Conservation (phyloP, 1,140 invertebrate genomes). For the Vanessa atalanta region DNA sequence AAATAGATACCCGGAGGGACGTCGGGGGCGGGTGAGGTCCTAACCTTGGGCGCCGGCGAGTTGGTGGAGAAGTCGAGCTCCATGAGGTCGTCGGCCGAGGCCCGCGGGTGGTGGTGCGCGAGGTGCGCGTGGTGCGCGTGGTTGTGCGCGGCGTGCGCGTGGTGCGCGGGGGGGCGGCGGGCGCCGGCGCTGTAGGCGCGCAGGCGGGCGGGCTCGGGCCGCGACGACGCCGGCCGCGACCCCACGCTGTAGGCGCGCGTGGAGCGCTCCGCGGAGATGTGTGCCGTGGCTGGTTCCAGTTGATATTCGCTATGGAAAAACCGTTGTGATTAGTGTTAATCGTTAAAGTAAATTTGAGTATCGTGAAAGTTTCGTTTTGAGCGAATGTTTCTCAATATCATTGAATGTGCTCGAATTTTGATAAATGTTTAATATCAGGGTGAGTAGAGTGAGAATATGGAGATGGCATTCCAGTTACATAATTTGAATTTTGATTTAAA, state of each 20-base stretch:
- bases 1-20: too few species aligned
- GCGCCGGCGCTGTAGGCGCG: constrained; percentile 59
- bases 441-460: too few species aligned
- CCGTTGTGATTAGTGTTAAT: background rate
- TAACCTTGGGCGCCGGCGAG: constrained; percentile 55
- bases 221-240: constrained; percentile 82
- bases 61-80: constrained; percentile 88
- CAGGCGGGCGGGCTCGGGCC: constrained; percentile 50
- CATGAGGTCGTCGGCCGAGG: constrained; percentile 88
- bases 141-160: constrained; percentile 50
- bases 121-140: constrained; percentile 46
- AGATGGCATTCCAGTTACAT: too few species aligned
- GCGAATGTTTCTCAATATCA: too few species aligned
- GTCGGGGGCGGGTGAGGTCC: too few species aligned
- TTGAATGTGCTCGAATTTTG: too few species aligned
- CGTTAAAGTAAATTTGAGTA: background rate
- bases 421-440: too few species aligned
- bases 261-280: constrained; percentile 81
- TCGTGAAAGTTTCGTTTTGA: too few species aligned
- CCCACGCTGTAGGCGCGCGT: constrained; percentile 93
- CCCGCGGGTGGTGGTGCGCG: constrained; percentile 79
- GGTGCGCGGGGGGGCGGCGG: constrained; percentile 45
- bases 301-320: constrained; percentile 57
- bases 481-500: too few species aligned
- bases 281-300: constrained; percentile 62